These are phyloP conservation scores for Eristalinus aeneus DNA, from an alignment of 2,888 invertebrate genomes.

Conservation along the genomic window DNA sequence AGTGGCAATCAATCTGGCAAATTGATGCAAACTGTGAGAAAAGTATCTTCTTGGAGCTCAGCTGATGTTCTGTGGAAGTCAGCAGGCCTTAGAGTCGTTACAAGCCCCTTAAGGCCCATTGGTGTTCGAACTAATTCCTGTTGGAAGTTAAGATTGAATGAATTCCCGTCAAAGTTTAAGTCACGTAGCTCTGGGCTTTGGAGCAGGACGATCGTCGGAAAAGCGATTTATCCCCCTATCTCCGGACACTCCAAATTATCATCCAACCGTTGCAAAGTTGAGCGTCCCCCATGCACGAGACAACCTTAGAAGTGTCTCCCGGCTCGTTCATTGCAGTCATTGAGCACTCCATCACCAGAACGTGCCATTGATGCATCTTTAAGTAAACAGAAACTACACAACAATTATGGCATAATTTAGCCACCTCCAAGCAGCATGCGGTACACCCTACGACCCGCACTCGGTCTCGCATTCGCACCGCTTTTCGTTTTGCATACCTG, in stretches of 20 bases:
- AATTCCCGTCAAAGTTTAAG: too few species aligned
- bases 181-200: too few species aligned
- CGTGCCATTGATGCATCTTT: background rate
- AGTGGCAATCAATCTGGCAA: too few species aligned
- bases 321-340: background rate
- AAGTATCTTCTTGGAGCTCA: too few species aligned
- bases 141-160: too few species aligned
- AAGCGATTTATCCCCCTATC: too few species aligned
- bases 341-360: background rate
- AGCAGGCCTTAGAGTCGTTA: too few species aligned
- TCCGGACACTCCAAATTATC: background rate
- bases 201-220: too few species aligned
- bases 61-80: too few species aligned
- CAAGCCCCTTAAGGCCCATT: too few species aligned
- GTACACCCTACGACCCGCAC: background rate
- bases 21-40: too few species aligned
- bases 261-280: background rate
- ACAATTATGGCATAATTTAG: constrained; percentile 19
- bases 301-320: background rate
- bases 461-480: constrained; percentile 4
- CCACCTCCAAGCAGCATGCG: constrained; percentile 6
- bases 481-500: constrained; percentile 52
- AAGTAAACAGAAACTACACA: background rate
- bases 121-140: too few species aligned
- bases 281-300: background rate